These are phyloP conservation scores for Drosophila siamana DNA, from an alignment of 2,888 invertebrate species.

Conservation along the genomic window DNA sequence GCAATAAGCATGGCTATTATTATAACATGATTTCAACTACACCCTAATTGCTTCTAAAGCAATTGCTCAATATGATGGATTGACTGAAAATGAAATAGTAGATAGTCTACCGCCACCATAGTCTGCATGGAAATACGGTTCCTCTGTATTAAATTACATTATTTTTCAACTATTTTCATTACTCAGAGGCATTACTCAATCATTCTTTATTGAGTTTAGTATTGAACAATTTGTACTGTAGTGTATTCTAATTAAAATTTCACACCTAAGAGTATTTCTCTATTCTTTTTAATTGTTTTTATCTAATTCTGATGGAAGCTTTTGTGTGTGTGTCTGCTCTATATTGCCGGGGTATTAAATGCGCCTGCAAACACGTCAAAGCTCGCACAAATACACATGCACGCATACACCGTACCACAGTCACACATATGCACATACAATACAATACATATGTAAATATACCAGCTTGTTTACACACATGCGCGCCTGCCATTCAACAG, in stretches of 20 bases:
- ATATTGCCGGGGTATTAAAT: constrained; percentile 10
- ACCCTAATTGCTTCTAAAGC: background rate
- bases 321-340: constrained; percentile 1
- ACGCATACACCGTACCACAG: constrained; percentile 1
- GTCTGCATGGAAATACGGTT: background rate
- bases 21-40: background rate
- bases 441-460: constrained; percentile 15
- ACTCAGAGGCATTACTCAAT: background rate
- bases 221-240: background rate
- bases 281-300: background rate
- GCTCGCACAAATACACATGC: constrained; percentile 6
- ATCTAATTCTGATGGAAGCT: background rate
- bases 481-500: constrained; percentile 61
- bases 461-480: constrained; percentile 51
- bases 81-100: background rate
- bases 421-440: constrained; percentile 18
- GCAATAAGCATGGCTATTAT: constrained; percentile 19
- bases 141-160: background rate
- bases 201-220: background rate
- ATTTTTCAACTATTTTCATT: background rate
- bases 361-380: constrained; percentile 51
- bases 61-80: background rate
- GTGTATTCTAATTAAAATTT: background rate
- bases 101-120: no score
- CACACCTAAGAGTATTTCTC: background rate